Percentiles rank a stretch among this genome's conserved stretches.
Evolutionary conservation across 2,797 vertebrate genomes (phyloP).

Genomic region (Botia almorhae): DNA sequence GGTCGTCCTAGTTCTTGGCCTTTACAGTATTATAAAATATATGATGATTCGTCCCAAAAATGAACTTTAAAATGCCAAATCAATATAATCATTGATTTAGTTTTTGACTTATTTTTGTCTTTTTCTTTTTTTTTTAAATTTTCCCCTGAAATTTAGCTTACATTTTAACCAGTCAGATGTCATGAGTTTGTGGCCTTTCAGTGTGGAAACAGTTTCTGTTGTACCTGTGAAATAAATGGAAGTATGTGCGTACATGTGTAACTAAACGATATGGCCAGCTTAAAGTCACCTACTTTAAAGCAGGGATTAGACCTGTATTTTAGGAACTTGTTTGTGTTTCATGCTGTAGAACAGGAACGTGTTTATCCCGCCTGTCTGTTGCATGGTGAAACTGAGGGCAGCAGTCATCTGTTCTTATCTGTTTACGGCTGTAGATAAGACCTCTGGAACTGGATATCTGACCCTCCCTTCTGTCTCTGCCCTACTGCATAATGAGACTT

Average conservation of each 20-base stretch:
- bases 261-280: slow-evolving; percentile 6
- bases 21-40: not conserved
- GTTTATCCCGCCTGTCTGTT: slow-evolving; percentile 39
- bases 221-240: slow-evolving; percentile 3
- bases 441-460: slow-evolving; percentile 80
- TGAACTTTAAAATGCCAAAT: too few relatives aligned
- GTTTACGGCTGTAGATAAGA: slow-evolving; percentile 85
- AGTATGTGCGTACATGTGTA: too few relatives aligned
- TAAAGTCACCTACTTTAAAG: slow-evolving; percentile 3
- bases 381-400: slow-evolving; percentile 65
- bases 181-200: not conserved
- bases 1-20: not conserved
- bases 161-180: not conserved
- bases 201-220: not conserved
- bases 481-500: slow-evolving; percentile 79
- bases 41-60: not conserved
- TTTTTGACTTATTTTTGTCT: too few relatives aligned
- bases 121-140: too few relatives aligned
- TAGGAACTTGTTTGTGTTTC: not conserved
- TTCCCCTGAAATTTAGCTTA: not conserved
- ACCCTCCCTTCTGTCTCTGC: slow-evolving; percentile 69
- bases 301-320: slow-evolving; percentile 41
- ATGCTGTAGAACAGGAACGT: slow-evolving; percentile 38
- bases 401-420: slow-evolving; percentile 80
- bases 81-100: too few relatives aligned